Evolutionary conservation across 2,888 invertebrate species (phyloP), one percentile per base, ranked within the genome.

Genomic region (Neoaliturus tenellus): DNA sequence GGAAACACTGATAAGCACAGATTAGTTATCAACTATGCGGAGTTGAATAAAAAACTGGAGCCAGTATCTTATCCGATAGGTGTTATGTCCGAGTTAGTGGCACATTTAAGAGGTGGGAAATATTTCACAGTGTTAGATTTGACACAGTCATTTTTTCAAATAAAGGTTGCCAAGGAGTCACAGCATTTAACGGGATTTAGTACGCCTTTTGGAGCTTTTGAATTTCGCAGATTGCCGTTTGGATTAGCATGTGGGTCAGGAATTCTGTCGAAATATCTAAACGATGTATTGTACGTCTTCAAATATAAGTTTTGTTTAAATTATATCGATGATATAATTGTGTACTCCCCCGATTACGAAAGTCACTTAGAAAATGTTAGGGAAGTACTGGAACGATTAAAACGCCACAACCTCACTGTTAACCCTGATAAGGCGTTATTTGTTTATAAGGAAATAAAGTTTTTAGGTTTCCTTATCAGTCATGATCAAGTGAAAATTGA

Each of bases 381-480:
- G 39, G 71, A 71, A 71, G 71, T 71, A 6, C 35, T 71, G 20
- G 20, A 23, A 2, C 4, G 71, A 12, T 71, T 71, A 17, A 39
- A 23, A 20, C 35, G 23, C 1, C 71, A 71, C 23, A 71, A 71
- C 14, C 71, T 71, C 39, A 71, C 39, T 71, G 71, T 71, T 6
- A 81, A 81, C 20, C 81, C 81, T 2, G 25, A 62, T n/a, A 81
- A 81, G 28, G 81, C 62, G 20, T 33, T 20, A 10, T 81, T 81
- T 48, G 62, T 28, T 25, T 39, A 25, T 3, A 44, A 39, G 25
- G 48, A 81, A 35, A 81, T 67, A 8, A 67, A 39, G 17, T 81
- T 39, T 23, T 67, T 81, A 31, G 81, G 81, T 5, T 41, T 67
- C 23, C 17, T 81, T 23, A 67, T 81, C 44, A 44, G 44, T 31